Evolutionary conservation across 2,888 invertebrate genomes (phyloP), one percentile per base, ranked within the genome.

Genomic region (Rhopalosiphum nymphaeae): DNA sequence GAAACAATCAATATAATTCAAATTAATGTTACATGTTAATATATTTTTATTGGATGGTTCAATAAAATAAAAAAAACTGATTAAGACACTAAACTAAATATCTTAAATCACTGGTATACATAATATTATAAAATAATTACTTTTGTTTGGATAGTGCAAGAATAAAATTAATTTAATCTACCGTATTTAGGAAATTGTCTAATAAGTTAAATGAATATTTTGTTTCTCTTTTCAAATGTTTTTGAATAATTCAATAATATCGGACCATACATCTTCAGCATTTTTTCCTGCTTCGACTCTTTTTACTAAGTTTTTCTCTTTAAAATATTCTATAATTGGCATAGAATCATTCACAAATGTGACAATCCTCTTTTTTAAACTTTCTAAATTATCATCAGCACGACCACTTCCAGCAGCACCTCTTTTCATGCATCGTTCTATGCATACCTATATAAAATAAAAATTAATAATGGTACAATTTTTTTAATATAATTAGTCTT

Each of bases 371-470:
- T 99, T 99, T 95, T 97, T 97, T 89, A 99, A 96, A 95, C 98
- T 98, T 85, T 99, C 98, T 87, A 97, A 96, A 95, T 99, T 99
- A 96, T 99, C 99, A 96, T 99, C 99, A 2, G 98, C 97, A 26
- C 99, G 97, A 0, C 99, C 99, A 96, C 98, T 99, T 90, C 98
- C 98, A 88, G 97, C 97, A 91, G 98, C 97, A 1, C 99, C 99
- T 95, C 99, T 97, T 10, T 97, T 97, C 93, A 99, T 95, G 96
- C 99, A 99, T 86, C 99, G 97, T 61, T 97, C 96, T 0, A 98
- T 97, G 96, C 99, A 99, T 16, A 97, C 10, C 94, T 94, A 61
- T 56, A 56, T 1, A 53, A 89, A 36, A 46, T 57, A 67, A 67
- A 36, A 91, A 44, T 67, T 42, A 78, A 44, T 44, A 44, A 57